Evolutionary conservation across 2,797 vertebrate species (phyloP), one percentile per base, ranked within the genome.

Genomic region (Lemur catta): DNA sequence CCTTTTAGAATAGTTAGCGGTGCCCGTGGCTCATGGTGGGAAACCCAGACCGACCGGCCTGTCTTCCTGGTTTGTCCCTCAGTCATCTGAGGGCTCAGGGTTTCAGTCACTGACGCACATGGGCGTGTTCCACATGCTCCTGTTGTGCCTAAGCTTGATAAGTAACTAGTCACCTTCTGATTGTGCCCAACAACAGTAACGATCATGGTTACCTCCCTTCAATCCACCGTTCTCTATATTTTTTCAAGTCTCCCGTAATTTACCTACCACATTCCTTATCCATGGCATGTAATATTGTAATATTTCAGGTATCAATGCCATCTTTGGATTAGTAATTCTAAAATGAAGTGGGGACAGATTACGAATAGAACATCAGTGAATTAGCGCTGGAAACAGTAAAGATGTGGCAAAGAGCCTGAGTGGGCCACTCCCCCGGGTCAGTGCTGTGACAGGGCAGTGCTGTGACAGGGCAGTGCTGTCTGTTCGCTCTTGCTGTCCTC

Each of bases 331-430:
- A 8, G 28, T 43, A 22, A 24, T 55, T 79, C 35, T 52, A 4
- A 38, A 46, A 33, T 35, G 2, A 38, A 2, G 30, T 1, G 1
- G 18, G 55, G 55, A 61, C 6, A 10, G 1, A 7, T 52, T 13
- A 4, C 0, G 20, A 26, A 13, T 1, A 11, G 13, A n/a, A 28
- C 41, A 7, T 38, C 30, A 7, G 4, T 1, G 7, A 15, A 3
- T 1, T 1, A 1, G 6, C 33, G 5, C 3, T 20, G 10, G 7
- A 6, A 52, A 12, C 3, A 14, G 46, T 7, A 3, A 9, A 8
- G 0, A 14, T 3, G 4, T 28, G 4, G 1, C 1, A 9, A 2
- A 26, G 35, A 2, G n/a, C 24, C 5, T 0, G 0, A 38, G 72
- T 28, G 6, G 0, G 24, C 4, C 4, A 4, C 15, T 80, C 4